Conservation (phyloP, 2,888 invertebrate genomes). For the Mystacides longicornis region DNA sequence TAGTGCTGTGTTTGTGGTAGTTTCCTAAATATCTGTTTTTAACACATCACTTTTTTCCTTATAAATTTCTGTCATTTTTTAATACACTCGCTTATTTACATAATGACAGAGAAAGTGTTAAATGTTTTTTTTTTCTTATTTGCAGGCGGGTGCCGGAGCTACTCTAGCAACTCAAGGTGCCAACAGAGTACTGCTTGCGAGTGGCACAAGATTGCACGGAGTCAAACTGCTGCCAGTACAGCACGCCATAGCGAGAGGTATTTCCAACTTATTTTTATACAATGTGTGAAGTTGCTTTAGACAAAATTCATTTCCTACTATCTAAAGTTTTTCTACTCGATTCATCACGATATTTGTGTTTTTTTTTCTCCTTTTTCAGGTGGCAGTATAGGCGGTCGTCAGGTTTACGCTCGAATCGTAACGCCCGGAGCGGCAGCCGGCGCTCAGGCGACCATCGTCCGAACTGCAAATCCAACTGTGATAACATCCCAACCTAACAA, state of each 20-base stretch:
- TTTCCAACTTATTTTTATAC: background rate
- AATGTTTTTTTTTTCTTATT: background rate
- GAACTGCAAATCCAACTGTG: background rate
- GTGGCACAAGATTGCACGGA: constrained; percentile 22
- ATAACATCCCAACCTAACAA: background rate
- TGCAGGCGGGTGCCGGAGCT: background rate
- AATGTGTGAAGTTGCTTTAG: too few relatives aligned
- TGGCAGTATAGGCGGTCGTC: constrained; percentile 16
- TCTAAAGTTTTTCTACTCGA: too few relatives aligned
- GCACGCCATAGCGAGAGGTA: constrained; percentile 18
- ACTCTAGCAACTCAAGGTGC: constrained; percentile 8
- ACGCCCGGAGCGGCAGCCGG: constrained; percentile 9
- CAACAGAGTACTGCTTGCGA: constrained; percentile 19
- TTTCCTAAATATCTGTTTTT: too few relatives aligned
- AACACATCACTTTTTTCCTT: too few relatives aligned
- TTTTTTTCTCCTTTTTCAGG: constrained; percentile 4
- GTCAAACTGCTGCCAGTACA: constrained; percentile 23
- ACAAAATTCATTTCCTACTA: too few relatives aligned
- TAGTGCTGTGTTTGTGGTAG: too few relatives aligned
- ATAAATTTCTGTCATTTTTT: too few relatives aligned
- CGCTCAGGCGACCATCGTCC: background rate
- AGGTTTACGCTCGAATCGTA: constrained; percentile 23
- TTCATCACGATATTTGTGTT: background rate
- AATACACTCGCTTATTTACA: too few relatives aligned
- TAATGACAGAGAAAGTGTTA: too few relatives aligned